phyloP scores from a whole-genome alignment of 2,113 vertebrate species.

The Passer montanus region DNA sequence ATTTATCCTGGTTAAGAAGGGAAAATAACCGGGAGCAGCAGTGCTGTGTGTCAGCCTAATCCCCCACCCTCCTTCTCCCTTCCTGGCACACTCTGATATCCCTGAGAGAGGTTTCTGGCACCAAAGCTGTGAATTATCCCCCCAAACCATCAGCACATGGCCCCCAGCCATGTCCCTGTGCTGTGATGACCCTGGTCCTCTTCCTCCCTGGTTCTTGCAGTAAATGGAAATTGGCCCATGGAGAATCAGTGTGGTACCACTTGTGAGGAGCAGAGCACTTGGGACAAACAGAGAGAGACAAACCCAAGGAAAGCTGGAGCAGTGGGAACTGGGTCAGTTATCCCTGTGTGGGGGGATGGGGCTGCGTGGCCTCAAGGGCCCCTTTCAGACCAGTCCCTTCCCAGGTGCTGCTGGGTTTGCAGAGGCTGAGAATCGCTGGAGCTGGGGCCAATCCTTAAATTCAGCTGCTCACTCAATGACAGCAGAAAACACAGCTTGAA shows the following conservation, averaged over 20 bases:
- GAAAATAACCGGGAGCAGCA: neutral
- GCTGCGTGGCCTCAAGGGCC: neutral
- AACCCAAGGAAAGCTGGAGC: neutral
- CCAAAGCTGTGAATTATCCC: neutral
- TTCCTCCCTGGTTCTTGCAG: accelerated
- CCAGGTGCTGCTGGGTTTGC: neutral
- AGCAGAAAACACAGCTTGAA: accelerated
- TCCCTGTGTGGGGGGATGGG: neutral
- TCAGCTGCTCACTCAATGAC: accelerated
- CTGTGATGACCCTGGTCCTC: neutral
- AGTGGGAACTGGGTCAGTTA: accelerated
- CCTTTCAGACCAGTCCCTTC: accelerated
- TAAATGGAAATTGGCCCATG: neutral
- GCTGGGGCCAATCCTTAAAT: neutral
- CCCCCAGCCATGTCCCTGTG: accelerated
- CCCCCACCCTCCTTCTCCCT: neutral
- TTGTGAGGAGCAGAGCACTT: accelerated
- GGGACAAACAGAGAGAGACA: accelerated
- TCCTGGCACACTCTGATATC: neutral
- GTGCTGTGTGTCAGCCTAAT: neutral
- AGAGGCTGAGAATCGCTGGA: accelerated
- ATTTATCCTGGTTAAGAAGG: neutral
- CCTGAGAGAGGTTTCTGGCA: neutral
- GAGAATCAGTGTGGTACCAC: neutral
- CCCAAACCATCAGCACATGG: accelerated